Evolutionary conservation across 2,797 vertebrate genomes (phyloP).

Genomic region (Takifugu ocellatus): DNA sequence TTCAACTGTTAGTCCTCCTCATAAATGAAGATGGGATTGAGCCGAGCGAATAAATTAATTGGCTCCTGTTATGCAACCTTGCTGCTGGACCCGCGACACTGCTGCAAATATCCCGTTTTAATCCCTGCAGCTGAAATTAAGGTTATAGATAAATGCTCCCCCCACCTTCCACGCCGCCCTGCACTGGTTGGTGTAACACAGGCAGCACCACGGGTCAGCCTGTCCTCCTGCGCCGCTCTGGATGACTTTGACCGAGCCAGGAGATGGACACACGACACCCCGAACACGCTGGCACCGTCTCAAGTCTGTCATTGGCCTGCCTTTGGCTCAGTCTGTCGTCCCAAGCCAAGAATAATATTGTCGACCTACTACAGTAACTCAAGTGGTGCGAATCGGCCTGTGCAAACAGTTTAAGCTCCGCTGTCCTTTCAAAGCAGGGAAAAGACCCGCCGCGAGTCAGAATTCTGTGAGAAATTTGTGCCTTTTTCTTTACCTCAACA

Average conservation of each 20-base stretch:
- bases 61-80: neutral
- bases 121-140: neutral
- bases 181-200: slow-evolving; percentile 22
- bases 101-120: no score
- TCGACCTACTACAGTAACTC: slow-evolving; percentile 47
- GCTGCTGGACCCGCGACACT: neutral
- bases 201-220: slow-evolving; percentile 22
- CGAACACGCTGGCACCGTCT: slow-evolving; percentile 54
- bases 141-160: slow-evolving; percentile 8
- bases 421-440: slow-evolving; percentile 30
- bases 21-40: slow-evolving; percentile 17
- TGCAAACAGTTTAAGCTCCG: slow-evolving; percentile 39
- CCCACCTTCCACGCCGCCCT: neutral
- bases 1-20: slow-evolving; percentile 16
- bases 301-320: slow-evolving; percentile 41
- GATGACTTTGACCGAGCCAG: slow-evolving; percentile 32
- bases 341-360: slow-evolving; percentile 61
- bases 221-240: slow-evolving; percentile 15
- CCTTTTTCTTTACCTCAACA: slow-evolving; percentile 11
- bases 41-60: neutral
- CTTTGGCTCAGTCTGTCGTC: slow-evolving; percentile 35
- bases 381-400: slow-evolving; percentile 49
- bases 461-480: slow-evolving; percentile 2
- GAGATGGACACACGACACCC: slow-evolving; percentile 51
- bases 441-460: neutral